Percentiles rank a stretch among this genome's conserved stretches.
Evolutionary conservation across 53 echinoderm and acorn worm genomes (phyloP).

Genomic region (Stichopus horrens): DNA sequence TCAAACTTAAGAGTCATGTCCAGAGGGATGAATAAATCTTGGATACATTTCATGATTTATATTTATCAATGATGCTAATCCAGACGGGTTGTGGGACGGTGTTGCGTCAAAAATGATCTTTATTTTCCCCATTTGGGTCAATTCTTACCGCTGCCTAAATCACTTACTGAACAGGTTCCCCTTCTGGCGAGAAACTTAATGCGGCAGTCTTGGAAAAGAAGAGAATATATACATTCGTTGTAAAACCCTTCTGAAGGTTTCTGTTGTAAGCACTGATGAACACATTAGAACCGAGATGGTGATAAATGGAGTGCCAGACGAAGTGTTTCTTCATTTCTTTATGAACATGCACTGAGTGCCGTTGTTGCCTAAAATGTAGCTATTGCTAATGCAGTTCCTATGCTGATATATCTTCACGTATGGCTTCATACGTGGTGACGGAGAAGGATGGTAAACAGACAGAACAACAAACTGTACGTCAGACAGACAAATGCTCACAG

Average conservation of each 20-base stretch:
- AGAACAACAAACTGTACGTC: too few species aligned
- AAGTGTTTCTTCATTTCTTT: too few species aligned
- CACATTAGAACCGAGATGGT: background rate
- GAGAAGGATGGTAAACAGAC: too few species aligned
- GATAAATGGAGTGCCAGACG: too few species aligned
- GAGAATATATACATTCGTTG: background rate
- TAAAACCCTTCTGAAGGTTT: background rate
- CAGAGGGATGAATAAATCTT: conserved; percentile 32
- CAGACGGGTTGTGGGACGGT: background rate
- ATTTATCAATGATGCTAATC: background rate
- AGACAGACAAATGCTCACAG: too few species aligned
- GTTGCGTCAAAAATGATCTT: conserved; percentile 27
- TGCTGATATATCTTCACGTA: too few species aligned
- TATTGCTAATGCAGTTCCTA: too few species aligned
- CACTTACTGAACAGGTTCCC: background rate
- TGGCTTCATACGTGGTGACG: too few species aligned
- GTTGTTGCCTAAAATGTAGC: too few species aligned
- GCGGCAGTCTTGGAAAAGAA: background rate
- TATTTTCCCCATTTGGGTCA: conserved; percentile 28
- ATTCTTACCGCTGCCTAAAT: background rate
- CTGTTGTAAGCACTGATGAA: background rate
- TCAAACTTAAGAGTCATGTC: background rate
- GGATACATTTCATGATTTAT: conserved; percentile 2
- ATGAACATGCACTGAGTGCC: too few species aligned
- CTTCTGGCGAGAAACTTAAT: background rate